Evolutionary conservation across 1,140 invertebrate genomes (phyloP).

Genomic region (Epicauta chinensis): DNA sequence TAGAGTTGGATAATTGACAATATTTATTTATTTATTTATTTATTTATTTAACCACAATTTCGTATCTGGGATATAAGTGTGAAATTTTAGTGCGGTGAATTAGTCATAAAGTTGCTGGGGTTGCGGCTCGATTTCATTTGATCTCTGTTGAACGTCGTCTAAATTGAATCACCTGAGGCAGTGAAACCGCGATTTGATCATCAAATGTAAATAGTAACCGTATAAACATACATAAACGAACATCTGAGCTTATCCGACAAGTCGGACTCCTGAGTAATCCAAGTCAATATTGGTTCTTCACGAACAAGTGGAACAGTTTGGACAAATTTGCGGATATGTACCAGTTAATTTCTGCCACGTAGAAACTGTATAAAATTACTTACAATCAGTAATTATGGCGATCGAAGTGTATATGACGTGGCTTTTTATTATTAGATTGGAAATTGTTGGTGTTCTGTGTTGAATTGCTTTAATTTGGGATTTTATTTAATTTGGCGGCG

Average conservation of each 20-base stretch:
- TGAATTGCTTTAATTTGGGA: constrained; percentile 16
- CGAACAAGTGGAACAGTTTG: neutral
- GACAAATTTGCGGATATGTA: too few relatives aligned
- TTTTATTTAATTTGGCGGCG: constrained; percentile 18
- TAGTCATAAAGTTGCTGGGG: too few relatives aligned
- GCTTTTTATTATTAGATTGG: constrained; percentile 25
- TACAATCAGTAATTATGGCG: constrained; percentile 19
- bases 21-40: too few relatives aligned
- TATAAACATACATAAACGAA: constrained; percentile 11
- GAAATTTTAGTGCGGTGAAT: too few relatives aligned
- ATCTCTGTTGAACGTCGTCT: constrained; percentile 1
- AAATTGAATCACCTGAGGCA: constrained; percentile 10
- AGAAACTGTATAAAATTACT: too few relatives aligned
- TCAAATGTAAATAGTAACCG: constrained; percentile 13
- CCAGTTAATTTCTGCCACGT: too few relatives aligned
- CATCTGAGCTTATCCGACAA: constrained; percentile 13
- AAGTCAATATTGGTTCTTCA: constrained; percentile 17
- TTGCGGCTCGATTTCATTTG: too few relatives aligned
- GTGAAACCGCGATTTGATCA: constrained; percentile 11
- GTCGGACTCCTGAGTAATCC: constrained; percentile 21
- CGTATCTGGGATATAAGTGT: too few relatives aligned
- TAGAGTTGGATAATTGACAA: too few relatives aligned
- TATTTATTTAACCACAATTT: too few relatives aligned
- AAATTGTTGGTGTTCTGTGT: constrained; percentile 21
- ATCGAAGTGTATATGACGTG: constrained; percentile 23